Evolutionary conservation across 35 echinoderm and acorn worm genomes (phyloP).

Genomic region (Antedon bifida): DNA sequence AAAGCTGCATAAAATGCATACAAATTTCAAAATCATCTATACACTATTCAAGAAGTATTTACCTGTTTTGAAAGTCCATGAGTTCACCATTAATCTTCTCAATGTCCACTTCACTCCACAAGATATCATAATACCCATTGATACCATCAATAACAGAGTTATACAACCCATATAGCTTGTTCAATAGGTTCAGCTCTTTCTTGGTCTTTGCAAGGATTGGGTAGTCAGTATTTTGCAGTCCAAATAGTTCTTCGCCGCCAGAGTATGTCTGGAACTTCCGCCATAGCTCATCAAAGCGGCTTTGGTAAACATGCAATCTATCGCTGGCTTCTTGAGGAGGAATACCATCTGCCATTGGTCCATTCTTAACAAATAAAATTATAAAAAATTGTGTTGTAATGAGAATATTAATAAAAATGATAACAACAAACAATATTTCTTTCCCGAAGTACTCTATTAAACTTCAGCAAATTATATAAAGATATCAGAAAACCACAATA

Average conservation of each 20-base stretch:
- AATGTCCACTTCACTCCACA: slow-evolving; percentile 92
- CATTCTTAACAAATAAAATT: slow-evolving; percentile 35
- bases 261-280: slow-evolving; percentile 87
- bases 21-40: too few species aligned
- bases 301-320: slow-evolving; percentile 90
- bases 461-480: too few species aligned
- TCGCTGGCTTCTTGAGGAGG: slow-evolving; percentile 90
- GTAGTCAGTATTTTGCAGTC: slow-evolving; percentile 77
- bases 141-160: slow-evolving; percentile 91
- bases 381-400: neutral
- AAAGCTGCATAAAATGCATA: too few species aligned
- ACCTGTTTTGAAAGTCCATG: slow-evolving; percentile 95
- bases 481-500: too few species aligned
- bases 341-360: slow-evolving; percentile 85
- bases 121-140: slow-evolving; percentile 97
- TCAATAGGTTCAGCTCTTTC: slow-evolving; percentile 92
- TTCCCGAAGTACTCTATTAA: too few species aligned
- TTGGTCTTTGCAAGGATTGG: slow-evolving; percentile 57
- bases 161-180: slow-evolving; percentile 90
- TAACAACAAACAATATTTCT: too few species aligned
- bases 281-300: slow-evolving; percentile 92
- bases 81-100: slow-evolving; percentile 95
- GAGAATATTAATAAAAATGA: neutral
- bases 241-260: slow-evolving; percentile 91
- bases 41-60: neutral